A percentile compares a stretch with the other conserved stretches of the same genome.
Evolutionary conservation across 2,113 vertebrate species (phyloP).

Genomic region (Microcebus lehilahytsara): DNA sequence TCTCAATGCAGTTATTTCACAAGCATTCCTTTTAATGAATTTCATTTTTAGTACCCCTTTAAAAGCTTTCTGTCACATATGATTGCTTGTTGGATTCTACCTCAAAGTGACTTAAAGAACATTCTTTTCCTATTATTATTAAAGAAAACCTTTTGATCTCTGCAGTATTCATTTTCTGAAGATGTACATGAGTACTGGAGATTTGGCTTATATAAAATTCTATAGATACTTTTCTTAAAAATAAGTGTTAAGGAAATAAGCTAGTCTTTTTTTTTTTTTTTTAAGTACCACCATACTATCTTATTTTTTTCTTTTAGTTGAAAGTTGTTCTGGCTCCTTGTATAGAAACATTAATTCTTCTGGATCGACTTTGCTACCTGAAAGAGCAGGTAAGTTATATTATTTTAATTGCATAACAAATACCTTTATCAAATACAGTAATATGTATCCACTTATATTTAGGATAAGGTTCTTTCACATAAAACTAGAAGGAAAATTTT

Average conservation of each 20-base stretch:
- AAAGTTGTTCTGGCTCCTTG: slow-evolving; percentile 97
- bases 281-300: slow-evolving; percentile 50
- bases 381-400: slow-evolving; percentile 94
- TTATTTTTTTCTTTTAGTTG: slow-evolving; percentile 86
- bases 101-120: slow-evolving; percentile 67
- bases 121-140: slow-evolving; percentile 55
- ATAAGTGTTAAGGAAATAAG: slow-evolving; percentile 26
- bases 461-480: slow-evolving; percentile 56
- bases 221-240: slow-evolving; percentile 61
- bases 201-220: slow-evolving; percentile 55
- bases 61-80: slow-evolving; percentile 78
- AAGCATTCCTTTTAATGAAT: slow-evolving; percentile 79
- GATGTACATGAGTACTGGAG: slow-evolving; percentile 46
- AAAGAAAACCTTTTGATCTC: slow-evolving; percentile 74
- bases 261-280: slow-evolving; percentile 14
- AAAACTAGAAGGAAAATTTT: slow-evolving; percentile 68
- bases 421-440: slow-evolving; percentile 63
- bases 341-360: slow-evolving; percentile 94
- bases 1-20: slow-evolving; percentile 79
- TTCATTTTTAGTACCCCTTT: slow-evolving; percentile 77
- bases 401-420: slow-evolving; percentile 72
- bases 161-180: slow-evolving; percentile 70
- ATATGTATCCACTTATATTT: slow-evolving; percentile 62
- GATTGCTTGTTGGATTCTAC: slow-evolving; percentile 71
- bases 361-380: slow-evolving; percentile 97